Evolutionary conservation across 2,888 invertebrate species (phyloP).

Genomic region (Andrena bucephala): DNA sequence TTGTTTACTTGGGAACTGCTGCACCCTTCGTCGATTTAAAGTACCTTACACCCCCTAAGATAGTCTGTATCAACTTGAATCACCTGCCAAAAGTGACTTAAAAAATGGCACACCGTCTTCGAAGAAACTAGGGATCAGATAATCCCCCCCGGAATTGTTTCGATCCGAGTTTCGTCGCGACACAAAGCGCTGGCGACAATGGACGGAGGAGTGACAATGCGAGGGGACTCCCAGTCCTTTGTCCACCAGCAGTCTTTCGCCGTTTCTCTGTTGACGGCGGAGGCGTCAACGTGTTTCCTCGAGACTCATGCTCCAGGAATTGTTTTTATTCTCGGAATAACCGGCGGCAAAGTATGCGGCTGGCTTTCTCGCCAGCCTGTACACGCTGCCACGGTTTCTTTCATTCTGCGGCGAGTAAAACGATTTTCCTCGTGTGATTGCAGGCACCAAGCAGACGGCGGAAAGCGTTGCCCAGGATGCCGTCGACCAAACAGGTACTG

Average conservation of each 20-base stretch:
- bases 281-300: not conserved
- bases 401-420: conserved; percentile 2
- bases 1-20: no score
- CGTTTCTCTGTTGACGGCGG: not conserved
- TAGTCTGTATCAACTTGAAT: no score
- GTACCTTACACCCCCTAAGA: no score
- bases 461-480: conserved; percentile 76
- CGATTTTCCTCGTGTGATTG: conserved; percentile 50
- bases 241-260: not conserved
- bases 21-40: no score
- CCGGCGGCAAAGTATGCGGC: not conserved
- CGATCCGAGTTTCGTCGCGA: no score
- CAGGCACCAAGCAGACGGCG: conserved; percentile 63
- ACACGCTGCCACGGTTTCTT: conserved; percentile 17
- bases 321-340: conserved; percentile 49
- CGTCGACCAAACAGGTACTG: conserved; percentile 77
- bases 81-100: no score
- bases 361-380: conserved; percentile 35
- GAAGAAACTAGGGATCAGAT: no score
- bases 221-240: not conserved
- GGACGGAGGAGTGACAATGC: no score
- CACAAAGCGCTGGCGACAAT: no score
- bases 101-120: no score
- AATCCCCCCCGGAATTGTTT: no score
- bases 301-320: conserved; percentile 5